Evolutionary conservation across 2,888 invertebrate species (phyloP).

Genomic region (Plutella xylostella): DNA sequence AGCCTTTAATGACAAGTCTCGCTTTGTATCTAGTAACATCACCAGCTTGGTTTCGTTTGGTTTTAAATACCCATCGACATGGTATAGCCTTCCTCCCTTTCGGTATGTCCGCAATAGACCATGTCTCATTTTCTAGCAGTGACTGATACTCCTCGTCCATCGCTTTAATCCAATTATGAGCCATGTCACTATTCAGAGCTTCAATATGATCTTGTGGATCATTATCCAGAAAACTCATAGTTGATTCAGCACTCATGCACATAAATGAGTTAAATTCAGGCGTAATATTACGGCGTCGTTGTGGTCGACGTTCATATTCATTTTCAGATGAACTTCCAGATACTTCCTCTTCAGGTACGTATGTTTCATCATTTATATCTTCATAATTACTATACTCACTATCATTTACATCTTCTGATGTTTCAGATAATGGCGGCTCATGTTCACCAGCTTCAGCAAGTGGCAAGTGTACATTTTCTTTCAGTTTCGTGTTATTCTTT

Average conservation of each 20-base stretch:
- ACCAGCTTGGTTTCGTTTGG: conserved; percentile 18
- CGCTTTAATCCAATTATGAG: conserved; percentile 19
- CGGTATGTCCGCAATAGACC: conserved; percentile 17
- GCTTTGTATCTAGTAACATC: conserved; percentile 12
- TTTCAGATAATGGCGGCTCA: not conserved
- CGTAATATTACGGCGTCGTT: not conserved
- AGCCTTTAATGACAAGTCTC: conserved; percentile 10
- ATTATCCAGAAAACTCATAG: not conserved
- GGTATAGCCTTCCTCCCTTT: conserved; percentile 16
- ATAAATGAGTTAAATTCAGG: not conserved
- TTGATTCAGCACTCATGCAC: not conserved
- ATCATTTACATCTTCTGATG: not conserved
- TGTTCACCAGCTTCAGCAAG: not conserved
- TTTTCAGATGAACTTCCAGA: not conserved
- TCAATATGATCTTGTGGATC: conserved; percentile 8
- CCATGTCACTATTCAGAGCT: conserved; percentile 12
- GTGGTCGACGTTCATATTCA: not conserved
- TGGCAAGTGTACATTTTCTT: not conserved
- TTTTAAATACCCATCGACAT: conserved; percentile 23
- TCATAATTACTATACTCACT: not conserved
- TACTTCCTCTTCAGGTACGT: not conserved
- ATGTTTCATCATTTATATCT: conserved; percentile 4
- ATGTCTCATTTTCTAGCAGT: conserved; percentile 19
- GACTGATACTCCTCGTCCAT: conserved; percentile 20
- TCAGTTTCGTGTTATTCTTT: not conserved